phyloP scores from a whole-genome alignment of 2,113 vertebrate species.

The Megaceryle torquata region DNA sequence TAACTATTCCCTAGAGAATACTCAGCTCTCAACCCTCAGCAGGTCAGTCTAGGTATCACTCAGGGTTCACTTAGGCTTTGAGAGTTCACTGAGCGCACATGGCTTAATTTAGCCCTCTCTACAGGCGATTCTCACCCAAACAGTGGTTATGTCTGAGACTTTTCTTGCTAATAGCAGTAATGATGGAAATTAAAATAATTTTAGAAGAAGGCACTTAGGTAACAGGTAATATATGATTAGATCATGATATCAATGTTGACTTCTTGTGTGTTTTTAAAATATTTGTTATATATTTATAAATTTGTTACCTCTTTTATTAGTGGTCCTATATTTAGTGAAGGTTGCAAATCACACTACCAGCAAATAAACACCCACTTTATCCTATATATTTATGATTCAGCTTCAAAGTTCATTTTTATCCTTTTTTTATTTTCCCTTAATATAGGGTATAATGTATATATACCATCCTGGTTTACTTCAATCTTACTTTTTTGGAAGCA shows the following conservation, averaged over 20 bases:
- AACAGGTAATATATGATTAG: not conserved
- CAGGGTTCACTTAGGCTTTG: not conserved
- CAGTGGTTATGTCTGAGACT: not conserved
- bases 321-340: not conserved
- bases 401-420: not conserved
- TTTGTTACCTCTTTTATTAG: not conserved
- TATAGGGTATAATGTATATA: not conserved
- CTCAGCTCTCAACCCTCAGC: not conserved
- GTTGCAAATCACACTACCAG: not conserved
- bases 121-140: not conserved
- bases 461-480: not conserved
- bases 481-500: not conserved
- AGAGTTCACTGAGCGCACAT: not conserved
- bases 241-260: not conserved
- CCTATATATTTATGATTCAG: not conserved
- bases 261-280: not conserved
- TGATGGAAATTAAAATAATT: not conserved
- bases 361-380: not conserved
- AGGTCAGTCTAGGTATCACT: not conserved
- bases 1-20: not conserved
- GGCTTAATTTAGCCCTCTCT: not conserved
- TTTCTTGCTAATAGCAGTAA: not conserved
- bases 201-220: not conserved
- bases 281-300: not conserved
- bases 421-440: not conserved